Conservation (phyloP, 1,140 invertebrate genomes). For the Parapsyche elsis region DNA sequence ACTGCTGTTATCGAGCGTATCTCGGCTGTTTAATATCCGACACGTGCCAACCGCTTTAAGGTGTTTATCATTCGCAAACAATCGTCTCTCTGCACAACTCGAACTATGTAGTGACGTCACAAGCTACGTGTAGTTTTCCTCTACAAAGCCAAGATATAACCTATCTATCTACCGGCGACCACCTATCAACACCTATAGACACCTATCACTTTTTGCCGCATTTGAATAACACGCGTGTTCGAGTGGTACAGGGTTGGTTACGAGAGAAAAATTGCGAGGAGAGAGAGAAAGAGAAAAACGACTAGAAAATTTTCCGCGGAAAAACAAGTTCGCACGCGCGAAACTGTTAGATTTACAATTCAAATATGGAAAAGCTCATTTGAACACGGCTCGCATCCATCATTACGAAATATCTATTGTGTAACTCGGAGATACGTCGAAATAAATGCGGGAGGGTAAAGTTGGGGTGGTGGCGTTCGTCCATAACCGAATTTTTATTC, state of each 20-base stretch:
- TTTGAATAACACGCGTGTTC: conserved; percentile 22
- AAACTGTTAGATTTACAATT: conserved; percentile 37
- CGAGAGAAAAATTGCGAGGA: neutral
- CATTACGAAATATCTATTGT: conserved; percentile 32
- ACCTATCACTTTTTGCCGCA: conserved; percentile 6
- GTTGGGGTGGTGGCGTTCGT: neutral
- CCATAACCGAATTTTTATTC: conserved; percentile 4
- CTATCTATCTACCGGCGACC: neutral
- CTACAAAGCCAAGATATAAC: neutral
- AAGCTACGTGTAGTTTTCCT: neutral
- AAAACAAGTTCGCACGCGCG: conserved; percentile 32
- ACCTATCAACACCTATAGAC: no score
- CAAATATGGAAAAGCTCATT: conserved; percentile 33
- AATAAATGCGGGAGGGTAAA: neutral
- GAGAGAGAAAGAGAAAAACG: neutral
- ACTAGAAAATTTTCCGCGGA: conserved; percentile 1
- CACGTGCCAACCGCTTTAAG: neutral
- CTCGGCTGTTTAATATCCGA: neutral
- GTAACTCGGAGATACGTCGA: conserved; percentile 20
- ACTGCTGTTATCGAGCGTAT: neutral
- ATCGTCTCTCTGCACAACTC: neutral
- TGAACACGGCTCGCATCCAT: conserved; percentile 34
- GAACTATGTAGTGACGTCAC: neutral
- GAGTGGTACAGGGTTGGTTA: neutral
- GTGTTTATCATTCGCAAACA: conserved; percentile 3